Evolutionary conservation across 2,888 invertebrate genomes (phyloP).

Genomic region (Hemithea aestivaria): DNA sequence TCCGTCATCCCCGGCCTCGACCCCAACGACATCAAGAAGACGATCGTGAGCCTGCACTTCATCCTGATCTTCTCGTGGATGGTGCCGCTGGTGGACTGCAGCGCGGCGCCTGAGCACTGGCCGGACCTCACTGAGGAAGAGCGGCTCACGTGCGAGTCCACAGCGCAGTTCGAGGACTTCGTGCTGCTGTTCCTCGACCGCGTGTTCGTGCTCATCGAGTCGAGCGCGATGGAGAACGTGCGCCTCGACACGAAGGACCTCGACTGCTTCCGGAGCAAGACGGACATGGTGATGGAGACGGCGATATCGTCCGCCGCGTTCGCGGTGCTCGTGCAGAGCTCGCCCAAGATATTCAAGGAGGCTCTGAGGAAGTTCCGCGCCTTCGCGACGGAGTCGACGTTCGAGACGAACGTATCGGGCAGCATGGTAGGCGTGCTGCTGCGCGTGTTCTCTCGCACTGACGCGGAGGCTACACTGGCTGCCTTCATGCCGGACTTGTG

Average conservation of each 20-base stretch:
- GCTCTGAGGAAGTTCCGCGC: slow-evolving; percentile 87
- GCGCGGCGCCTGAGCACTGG: slow-evolving; percentile 83
- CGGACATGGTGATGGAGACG: slow-evolving; percentile 85
- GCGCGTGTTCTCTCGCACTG: slow-evolving; percentile 81
- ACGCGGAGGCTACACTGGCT: slow-evolving; percentile 84
- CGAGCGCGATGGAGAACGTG: slow-evolving; percentile 83
- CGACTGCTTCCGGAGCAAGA: slow-evolving; percentile 81
- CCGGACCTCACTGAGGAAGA: slow-evolving; percentile 88
- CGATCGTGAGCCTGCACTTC: slow-evolving; percentile 87
- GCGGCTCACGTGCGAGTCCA: slow-evolving; percentile 85
- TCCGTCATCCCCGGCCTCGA: slow-evolving; percentile 93
- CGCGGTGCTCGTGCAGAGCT: slow-evolving; percentile 85
- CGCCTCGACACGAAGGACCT: slow-evolving; percentile 81
- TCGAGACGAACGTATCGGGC: slow-evolving; percentile 91
- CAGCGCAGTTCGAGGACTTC: slow-evolving; percentile 93
- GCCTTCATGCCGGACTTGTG: slow-evolving; percentile 86
- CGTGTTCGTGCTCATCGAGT: slow-evolving; percentile 84
- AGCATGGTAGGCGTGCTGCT: slow-evolving; percentile 87
- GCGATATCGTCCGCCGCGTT: slow-evolving; percentile 84
- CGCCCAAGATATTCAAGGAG: slow-evolving; percentile 80
- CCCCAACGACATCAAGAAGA: slow-evolving; percentile 90
- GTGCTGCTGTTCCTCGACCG: slow-evolving; percentile 91
- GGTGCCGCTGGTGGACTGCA: slow-evolving; percentile 92
- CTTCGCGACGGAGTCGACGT: slow-evolving; percentile 86
- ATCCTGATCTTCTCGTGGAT: slow-evolving; percentile 87